Conservation (phyloP, 2,797 vertebrate genomes). For the Manis pentadactyla region DNA sequence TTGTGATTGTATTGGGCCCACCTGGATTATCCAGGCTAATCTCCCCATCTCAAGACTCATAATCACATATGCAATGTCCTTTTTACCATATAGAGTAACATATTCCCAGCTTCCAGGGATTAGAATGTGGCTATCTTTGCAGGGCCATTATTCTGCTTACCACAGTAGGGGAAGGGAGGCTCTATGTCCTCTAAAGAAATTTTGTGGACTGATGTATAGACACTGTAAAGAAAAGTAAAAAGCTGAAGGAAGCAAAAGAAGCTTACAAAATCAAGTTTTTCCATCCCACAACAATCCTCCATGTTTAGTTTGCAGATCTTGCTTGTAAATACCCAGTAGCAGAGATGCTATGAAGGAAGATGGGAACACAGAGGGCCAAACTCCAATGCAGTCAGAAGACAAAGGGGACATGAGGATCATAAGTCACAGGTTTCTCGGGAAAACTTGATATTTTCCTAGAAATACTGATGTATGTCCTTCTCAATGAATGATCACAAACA, state of each 20-base stretch:
- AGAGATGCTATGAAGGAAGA: background rate
- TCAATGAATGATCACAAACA: conserved; percentile 27
- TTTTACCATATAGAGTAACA: background rate
- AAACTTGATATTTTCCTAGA: conserved; percentile 55
- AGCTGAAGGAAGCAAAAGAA: background rate
- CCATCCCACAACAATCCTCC: background rate
- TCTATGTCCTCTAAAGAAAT: background rate
- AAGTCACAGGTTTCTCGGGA: conserved; percentile 49
- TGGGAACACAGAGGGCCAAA: background rate
- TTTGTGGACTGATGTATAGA: background rate
- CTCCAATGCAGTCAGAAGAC: background rate
- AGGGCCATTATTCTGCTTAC: background rate
- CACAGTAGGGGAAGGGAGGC: background rate
- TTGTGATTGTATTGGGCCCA: background rate
- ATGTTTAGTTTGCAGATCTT: conserved; percentile 10
- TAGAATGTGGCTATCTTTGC: background rate
- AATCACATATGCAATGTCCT: background rate
- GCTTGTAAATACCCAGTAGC: background rate
- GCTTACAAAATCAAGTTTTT: background rate
- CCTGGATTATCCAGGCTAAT: background rate
- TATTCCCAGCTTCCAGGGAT: background rate
- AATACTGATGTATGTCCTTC: conserved; percentile 43
- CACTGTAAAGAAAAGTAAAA: conserved; percentile 7
- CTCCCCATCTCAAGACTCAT: background rate
- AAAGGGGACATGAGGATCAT: background rate